Percentiles rank a stretch among this genome's conserved stretches.
Conservation (phyloP, 1,140 invertebrate genomes). For the Meteorus sp. region DNA sequence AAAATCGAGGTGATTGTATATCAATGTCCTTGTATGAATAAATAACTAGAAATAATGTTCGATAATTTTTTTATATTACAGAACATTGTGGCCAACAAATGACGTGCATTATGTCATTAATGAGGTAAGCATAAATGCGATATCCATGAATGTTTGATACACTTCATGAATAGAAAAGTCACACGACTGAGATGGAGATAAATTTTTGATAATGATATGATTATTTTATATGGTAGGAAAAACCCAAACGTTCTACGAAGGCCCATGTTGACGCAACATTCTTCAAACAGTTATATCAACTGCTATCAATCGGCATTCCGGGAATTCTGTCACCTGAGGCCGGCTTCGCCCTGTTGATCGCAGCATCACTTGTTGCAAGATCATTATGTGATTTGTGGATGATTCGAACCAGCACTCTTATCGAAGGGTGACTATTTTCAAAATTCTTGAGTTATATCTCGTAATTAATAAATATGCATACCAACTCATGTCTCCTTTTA, state of each 20-base stretch:
- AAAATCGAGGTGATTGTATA: slow-evolving; percentile 43
- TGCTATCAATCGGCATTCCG: slow-evolving; percentile 86
- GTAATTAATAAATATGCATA: slow-evolving; percentile 1
- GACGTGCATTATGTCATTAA: slow-evolving; percentile 78
- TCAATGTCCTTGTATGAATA: slow-evolving; percentile 13
- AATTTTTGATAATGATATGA: slow-evolving; percentile 6
- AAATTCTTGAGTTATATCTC: neutral
- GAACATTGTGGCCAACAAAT: slow-evolving; percentile 50
- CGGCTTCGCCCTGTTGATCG: slow-evolving; percentile 81
- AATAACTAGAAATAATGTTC: slow-evolving; percentile 14
- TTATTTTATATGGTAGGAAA: slow-evolving; percentile 54
- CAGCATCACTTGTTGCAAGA: slow-evolving; percentile 77
- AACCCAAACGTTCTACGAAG: slow-evolving; percentile 65
- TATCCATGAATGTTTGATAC: neutral
- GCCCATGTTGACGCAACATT: slow-evolving; percentile 87
- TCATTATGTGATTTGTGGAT: slow-evolving; percentile 97
- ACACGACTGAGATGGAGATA: neutral
- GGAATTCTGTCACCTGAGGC: slow-evolving; percentile 73
- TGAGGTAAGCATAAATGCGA: slow-evolving; percentile 54
- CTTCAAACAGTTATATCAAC: slow-evolving; percentile 73
- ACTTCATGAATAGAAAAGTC: too few relatives aligned
- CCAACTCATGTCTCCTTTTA: slow-evolving; percentile 44
- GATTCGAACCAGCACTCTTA: slow-evolving; percentile 89
- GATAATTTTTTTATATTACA: slow-evolving; percentile 29
- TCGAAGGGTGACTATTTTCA: slow-evolving; percentile 76